Percentiles rank a stretch among this genome's conserved stretches.
phyloP scores from a whole-genome alignment of 2,113 vertebrate genomes.

The Misgurnus anguillicaudatus region DNA sequence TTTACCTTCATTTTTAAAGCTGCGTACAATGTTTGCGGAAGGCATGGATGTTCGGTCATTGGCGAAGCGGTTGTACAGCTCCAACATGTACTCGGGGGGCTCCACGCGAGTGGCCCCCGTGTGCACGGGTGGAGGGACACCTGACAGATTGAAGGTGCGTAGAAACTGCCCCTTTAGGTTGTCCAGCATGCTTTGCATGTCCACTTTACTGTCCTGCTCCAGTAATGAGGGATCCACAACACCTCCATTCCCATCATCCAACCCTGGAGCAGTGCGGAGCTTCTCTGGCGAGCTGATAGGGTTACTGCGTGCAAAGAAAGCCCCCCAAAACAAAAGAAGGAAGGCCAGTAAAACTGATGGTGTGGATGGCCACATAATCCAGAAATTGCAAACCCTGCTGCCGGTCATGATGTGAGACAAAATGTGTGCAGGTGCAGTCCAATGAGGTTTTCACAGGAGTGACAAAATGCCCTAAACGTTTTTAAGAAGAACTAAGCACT shows the following conservation, averaged over 20 bases:
- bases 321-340: conserved; percentile 63
- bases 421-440: conserved; percentile 41
- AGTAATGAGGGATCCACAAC: conserved; percentile 82
- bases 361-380: conserved; percentile 63
- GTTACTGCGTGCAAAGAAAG: conserved; percentile 71
- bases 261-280: conserved; percentile 72
- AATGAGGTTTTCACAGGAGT: conserved; percentile 16
- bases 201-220: conserved; percentile 81
- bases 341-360: conserved; percentile 59
- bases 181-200: conserved; percentile 85
- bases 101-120: conserved; percentile 78
- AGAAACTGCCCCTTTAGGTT: conserved; percentile 90
- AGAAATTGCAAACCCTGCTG: conserved; percentile 62
- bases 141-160: conserved; percentile 88
- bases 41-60: conserved; percentile 90
- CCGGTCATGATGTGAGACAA: conserved; percentile 65
- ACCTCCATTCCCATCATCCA: conserved; percentile 81
- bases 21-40: conserved; percentile 91
- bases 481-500: conserved; percentile 24
- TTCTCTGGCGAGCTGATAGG: conserved; percentile 86
- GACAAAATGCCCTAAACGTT: conserved; percentile 21
- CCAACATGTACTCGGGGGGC: conserved; percentile 96
- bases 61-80: conserved; percentile 95
- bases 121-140: conserved; percentile 71
- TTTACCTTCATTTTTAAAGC: conserved; percentile 97